A percentile compares a stretch with the other conserved stretches of the same genome.
Evolutionary conservation across 2,888 invertebrate genomes (phyloP).

Genomic region (Dioctria linearis): DNA sequence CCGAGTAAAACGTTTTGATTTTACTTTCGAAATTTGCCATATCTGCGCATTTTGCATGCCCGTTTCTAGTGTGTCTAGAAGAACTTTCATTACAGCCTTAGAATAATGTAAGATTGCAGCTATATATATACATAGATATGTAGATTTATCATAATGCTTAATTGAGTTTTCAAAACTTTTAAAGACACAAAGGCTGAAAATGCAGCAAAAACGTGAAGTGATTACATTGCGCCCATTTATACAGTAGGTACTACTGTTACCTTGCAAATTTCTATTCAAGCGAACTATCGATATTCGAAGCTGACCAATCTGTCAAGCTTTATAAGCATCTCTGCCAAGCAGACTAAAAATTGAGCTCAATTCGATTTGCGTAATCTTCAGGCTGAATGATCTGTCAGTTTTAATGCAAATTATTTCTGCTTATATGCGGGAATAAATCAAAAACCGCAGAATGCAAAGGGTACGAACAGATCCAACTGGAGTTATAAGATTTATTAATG

Average conservation of each 20-base stretch:
- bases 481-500: constrained; percentile 14
- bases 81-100: constrained; percentile 35
- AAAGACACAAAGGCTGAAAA: constrained; percentile 1
- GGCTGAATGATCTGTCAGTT: not conserved
- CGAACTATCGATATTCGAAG: not conserved
- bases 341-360: constrained; percentile 16
- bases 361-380: constrained; percentile 31
- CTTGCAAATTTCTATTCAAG: constrained; percentile 1
- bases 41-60: constrained; percentile 18
- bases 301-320: constrained; percentile 20
- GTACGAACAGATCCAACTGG: not conserved
- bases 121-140: constrained; percentile 7
- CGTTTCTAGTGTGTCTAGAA: constrained; percentile 14
- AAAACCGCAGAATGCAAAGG: constrained; percentile 9
- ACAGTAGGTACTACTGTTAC: not conserved
- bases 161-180: constrained; percentile 27
- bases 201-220: not conserved
- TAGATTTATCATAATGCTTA: not conserved
- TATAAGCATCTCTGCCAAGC: constrained; percentile 9
- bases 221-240: not conserved
- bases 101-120: constrained; percentile 19
- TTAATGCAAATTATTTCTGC: constrained; percentile 13
- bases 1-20: constrained; percentile 29
- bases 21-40: constrained; percentile 42
- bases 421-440: not conserved